phyloP scores from a whole-genome alignment of 2,888 invertebrate genomes.

The Lepetodrilus schrolli region DNA sequence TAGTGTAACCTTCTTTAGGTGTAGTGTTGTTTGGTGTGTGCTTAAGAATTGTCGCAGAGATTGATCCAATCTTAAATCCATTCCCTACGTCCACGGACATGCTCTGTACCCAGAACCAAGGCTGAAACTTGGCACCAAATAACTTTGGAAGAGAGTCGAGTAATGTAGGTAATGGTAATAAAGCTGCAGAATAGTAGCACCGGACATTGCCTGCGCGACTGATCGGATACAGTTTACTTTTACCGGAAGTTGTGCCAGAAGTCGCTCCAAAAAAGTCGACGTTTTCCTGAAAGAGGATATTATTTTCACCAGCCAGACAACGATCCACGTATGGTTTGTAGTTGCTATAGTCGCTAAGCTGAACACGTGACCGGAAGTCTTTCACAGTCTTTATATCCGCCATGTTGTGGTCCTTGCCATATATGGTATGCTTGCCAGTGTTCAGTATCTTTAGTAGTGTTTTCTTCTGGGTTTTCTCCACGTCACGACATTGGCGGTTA shows the following conservation, averaged over 20 bases:
- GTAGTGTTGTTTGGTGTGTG: not conserved
- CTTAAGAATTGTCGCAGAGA: not conserved
- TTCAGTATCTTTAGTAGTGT: not conserved
- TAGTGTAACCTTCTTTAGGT: not conserved
- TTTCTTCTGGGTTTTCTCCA: not conserved
- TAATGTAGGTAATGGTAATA: too few relatives aligned
- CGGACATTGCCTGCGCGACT: too few relatives aligned
- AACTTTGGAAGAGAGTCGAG: too few relatives aligned
- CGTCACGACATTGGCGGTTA: not conserved
- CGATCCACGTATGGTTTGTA: not conserved
- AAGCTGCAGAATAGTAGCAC: too few relatives aligned
- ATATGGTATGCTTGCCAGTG: not conserved
- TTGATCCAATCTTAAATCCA: not conserved
- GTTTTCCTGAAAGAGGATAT: not conserved
- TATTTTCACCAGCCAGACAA: not conserved
- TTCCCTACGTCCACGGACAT: too few relatives aligned
- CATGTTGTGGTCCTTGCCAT: not conserved
- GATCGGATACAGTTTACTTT: not conserved
- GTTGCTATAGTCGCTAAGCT: not conserved
- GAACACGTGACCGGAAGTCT: not conserved
- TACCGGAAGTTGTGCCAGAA: conserved; percentile 6
- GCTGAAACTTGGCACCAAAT: too few relatives aligned
- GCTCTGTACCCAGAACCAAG: too few relatives aligned
- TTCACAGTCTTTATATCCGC: not conserved
- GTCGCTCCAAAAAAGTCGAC: not conserved